Evolutionary conservation across 2,113 vertebrate genomes (phyloP).

Genomic region (Sebastes fasciatus): DNA sequence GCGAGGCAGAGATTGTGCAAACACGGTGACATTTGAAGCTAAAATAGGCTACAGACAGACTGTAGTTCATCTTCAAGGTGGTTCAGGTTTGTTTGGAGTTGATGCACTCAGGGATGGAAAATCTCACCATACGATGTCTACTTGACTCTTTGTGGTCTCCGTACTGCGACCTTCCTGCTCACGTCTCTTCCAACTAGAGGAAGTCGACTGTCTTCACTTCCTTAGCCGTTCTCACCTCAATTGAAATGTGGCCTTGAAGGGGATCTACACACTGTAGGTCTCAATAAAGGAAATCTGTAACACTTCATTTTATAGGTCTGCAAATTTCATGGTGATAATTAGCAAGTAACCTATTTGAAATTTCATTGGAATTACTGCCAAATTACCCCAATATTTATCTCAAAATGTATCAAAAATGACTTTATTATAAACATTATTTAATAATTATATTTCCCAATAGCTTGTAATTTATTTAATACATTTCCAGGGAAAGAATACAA

Average conservation of each 20-base stretch:
- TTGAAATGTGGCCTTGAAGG: neutral
- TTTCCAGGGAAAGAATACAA: no score
- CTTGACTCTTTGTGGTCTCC: constrained; percentile 19
- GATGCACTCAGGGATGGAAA: constrained; percentile 45
- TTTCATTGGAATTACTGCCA: no score
- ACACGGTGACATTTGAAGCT: constrained; percentile 61
- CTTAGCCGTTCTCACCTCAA: neutral
- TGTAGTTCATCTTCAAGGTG: constrained; percentile 18
- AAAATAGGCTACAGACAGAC: neutral
- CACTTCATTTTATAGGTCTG: no score
- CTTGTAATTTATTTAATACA: no score
- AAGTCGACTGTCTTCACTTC: constrained; percentile 34
- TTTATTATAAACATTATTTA: no score
- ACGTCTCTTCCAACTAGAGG: neutral
- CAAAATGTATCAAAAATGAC: no score
- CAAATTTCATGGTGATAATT: no score
- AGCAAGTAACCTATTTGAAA: no score
- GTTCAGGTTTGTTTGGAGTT: constrained; percentile 1
- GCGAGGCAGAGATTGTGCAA: constrained; percentile 48
- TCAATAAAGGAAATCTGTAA: no score
- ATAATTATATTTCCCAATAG: no score
- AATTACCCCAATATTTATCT: no score
- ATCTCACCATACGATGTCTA: neutral
- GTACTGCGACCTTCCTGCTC: neutral
- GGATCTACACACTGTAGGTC: neutral